Conservation (phyloP, 2,888 invertebrate species). For the Herminia tarsipennalis region DNA sequence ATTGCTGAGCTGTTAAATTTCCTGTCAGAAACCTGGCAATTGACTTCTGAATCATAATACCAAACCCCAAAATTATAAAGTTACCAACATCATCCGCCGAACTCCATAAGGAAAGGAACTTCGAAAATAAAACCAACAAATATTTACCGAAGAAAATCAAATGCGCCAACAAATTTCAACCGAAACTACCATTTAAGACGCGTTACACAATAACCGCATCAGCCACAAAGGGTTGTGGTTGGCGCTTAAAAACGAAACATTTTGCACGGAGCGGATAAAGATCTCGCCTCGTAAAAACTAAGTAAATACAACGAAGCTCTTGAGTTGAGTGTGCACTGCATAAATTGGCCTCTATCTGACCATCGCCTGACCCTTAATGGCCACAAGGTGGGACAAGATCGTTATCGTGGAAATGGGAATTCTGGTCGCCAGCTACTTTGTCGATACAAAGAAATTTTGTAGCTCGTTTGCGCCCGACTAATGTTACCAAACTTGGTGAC, state of each 20-base stretch:
- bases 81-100: neutral
- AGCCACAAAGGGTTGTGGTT: conserved; percentile 36
- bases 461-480: conserved; percentile 64
- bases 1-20: too few species aligned
- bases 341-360: conserved; percentile 79
- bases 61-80: neutral
- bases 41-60: neutral
- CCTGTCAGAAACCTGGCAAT: too few species aligned
- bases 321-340: conserved; percentile 78
- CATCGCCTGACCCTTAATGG: conserved; percentile 82
- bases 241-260: conserved; percentile 54
- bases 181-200: conserved; percentile 23
- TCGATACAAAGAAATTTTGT: conserved; percentile 76
- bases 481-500: conserved; percentile 52
- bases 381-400: conserved; percentile 78
- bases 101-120: too few species aligned
- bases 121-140: conserved; percentile 1
- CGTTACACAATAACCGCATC: conserved; percentile 39
- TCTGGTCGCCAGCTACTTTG: conserved; percentile 68
- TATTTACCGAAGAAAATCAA: conserved; percentile 9
- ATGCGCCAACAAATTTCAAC: conserved; percentile 14
- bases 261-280: conserved; percentile 68
- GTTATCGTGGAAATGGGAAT: conserved; percentile 77
- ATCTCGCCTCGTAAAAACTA: conserved; percentile 70
- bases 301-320: conserved; percentile 70